Evolutionary conservation across 2,888 invertebrate genomes (phyloP).

Genomic region (Teleogryllus oceanicus): DNA sequence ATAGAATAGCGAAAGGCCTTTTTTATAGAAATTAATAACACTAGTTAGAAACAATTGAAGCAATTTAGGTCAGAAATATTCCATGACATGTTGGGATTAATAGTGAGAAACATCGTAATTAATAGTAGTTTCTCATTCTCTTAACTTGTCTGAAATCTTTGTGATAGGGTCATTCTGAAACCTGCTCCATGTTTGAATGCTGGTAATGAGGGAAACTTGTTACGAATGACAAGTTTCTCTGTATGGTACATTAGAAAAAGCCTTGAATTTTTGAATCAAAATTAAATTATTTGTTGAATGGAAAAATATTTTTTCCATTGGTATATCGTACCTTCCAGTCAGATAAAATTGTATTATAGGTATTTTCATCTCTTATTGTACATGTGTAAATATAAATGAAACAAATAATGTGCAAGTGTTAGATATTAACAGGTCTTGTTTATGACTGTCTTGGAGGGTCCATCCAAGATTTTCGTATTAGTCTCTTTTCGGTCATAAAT

Average conservation of each 20-base stretch:
- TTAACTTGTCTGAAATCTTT: not conserved
- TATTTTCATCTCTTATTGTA: conserved; percentile 9
- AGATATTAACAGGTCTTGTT: not conserved
- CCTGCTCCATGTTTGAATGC: not conserved
- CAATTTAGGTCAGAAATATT: no score
- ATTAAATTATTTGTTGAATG: not conserved
- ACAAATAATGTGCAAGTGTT: conserved; percentile 18
- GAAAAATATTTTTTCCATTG: not conserved
- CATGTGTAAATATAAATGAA: conserved; percentile 18
- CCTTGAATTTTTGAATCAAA: not conserved
- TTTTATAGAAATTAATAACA: no score
- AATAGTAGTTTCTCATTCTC: no score
- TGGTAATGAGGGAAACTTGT: not conserved
- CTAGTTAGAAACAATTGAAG: no score
- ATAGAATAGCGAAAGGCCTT: no score
- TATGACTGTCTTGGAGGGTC: not conserved
- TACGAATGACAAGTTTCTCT: not conserved
- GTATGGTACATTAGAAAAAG: not conserved
- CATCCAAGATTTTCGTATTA: not conserved
- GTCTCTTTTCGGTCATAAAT: not conserved
- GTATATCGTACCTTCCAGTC: conserved; percentile 4
- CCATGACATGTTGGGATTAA: no score
- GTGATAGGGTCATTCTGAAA: not conserved
- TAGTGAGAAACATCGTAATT: no score
- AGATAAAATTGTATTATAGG: not conserved